These are phyloP conservation scores for Eriosoma lanigerum DNA, from an alignment of 1,140 invertebrate species.

Conservation along the genomic window DNA sequence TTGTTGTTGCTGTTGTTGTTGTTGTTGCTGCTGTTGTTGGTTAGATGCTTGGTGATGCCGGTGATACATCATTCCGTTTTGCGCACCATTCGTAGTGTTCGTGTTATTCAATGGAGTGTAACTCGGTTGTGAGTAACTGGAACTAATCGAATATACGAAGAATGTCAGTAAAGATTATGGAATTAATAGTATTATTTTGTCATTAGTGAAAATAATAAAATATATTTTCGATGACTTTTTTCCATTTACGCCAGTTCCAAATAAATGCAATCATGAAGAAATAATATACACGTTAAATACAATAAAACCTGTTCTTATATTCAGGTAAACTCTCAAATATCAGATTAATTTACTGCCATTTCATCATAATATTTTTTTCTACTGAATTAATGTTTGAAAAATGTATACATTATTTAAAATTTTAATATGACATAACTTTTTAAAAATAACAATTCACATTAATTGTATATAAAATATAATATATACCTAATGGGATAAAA, in stretches of 20 bases:
- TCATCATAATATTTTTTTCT: slow-evolving; percentile 1
- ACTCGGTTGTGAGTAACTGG: slow-evolving; percentile 44
- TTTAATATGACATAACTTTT: background rate
- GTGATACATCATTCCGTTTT: slow-evolving; percentile 44
- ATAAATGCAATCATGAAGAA: background rate
- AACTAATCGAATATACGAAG: background rate
- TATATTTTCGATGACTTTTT: no score
- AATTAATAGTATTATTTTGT: background rate
- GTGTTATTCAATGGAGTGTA: slow-evolving; percentile 40
- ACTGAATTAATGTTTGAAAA: background rate
- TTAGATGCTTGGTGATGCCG: slow-evolving; percentile 52
- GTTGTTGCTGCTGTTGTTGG: slow-evolving; percentile 40
- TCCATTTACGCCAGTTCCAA: no score
- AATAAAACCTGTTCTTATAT: background rate
- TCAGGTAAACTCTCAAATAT: background rate
- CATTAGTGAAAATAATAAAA: no score
- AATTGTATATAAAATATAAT: background rate
- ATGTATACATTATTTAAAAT: background rate
- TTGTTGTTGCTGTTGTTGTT: slow-evolving; percentile 21
- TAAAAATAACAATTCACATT: background rate
- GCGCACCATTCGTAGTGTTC: slow-evolving; percentile 7
- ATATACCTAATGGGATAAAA: background rate
- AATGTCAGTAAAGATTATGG: background rate
- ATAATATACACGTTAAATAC: background rate
- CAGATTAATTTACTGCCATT: background rate